Base-by-base conservation (phyloP, 2,113 vertebrate genomes). In the Tachysurus vachellii region DNA sequence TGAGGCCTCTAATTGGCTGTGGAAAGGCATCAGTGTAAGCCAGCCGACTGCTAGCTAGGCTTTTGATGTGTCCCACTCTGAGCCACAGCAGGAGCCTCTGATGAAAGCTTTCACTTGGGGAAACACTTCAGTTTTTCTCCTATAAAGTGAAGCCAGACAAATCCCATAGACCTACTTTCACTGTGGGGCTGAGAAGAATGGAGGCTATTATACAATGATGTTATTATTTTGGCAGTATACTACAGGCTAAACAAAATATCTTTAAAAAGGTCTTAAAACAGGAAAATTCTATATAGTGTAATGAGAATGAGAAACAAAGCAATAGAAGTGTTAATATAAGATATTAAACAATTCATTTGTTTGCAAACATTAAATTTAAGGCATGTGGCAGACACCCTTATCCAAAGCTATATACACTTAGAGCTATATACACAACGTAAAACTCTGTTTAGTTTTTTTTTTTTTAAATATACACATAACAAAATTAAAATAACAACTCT, bases 1-100 rank as follows among this genome's bases (percentile, higher is more conserved):
- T 61, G 85, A 88, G 82, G 82, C 82, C 86, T 90, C 88, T 91
- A 90, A 92, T 92, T 91, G 92, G 87, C 87, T 92, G 77, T 80
- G 86, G 89, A 87, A 89, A n/a, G 86, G 90, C 87, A 86, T 86
- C 90, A 88, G 87, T n/a, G 21, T 88, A 73, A 88, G 68, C 79
- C 88, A 57, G 57, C 75, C 47, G 28, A 66, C 82, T 54, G 54
- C 44, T 80, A 61, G 31, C 89, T 83, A 47, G 14, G 61, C 83
- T 85, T 93, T 93, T 92, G 90, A 92, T 92, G 89, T 91, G 84
- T 90, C 73, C 86, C 64, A 84, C 79, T 84, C 42, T 86, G 87
- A 88, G 84, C 83, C 80, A 80, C 82, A 91, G 87, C 86, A 54
- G 89, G 89, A 88, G 83, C 73, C 83, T 90, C 87, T 88, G 88